phyloP scores from a whole-genome alignment of 2,113 vertebrate species.

The Salvator merianae region DNA sequence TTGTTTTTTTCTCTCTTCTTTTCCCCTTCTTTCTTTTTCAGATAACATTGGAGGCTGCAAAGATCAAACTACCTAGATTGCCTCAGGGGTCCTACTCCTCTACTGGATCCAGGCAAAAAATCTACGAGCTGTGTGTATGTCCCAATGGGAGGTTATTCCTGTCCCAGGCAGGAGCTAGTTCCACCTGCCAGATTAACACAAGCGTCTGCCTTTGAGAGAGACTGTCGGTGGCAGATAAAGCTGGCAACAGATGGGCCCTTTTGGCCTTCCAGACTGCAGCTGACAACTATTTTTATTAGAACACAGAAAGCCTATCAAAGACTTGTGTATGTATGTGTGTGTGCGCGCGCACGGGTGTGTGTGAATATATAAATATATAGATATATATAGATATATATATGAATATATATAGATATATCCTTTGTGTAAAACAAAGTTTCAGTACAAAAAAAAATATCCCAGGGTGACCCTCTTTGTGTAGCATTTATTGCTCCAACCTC shows the following conservation, averaged over 20 bases:
- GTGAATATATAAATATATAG: conserved; percentile 78
- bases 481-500: conserved; percentile 58
- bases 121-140: conserved; percentile 97
- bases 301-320: conserved; percentile 82
- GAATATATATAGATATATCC: conserved; percentile 80
- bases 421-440: conserved; percentile 84
- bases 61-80: conserved; percentile 91
- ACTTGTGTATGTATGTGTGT: conserved; percentile 67
- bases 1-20: conserved; percentile 39
- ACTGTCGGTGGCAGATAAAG: conserved; percentile 60
- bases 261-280: conserved; percentile 70
- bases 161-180: conserved; percentile 90
- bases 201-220: conserved; percentile 91
- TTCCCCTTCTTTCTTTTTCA: conserved; percentile 55
- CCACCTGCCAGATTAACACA: conserved; percentile 96
- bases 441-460: conserved; percentile 82
- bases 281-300: conserved; percentile 81
- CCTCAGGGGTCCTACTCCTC: conserved; percentile 91
- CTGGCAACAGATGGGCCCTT: conserved; percentile 68
- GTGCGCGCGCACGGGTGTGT: conserved; percentile 58
- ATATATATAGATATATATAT: conserved; percentile 77
- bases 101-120: conserved; percentile 88
- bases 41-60: conserved; percentile 93
- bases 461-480: conserved; percentile 83
- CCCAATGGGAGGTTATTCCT: conserved; percentile 95